A percentile compares a stretch with the other conserved stretches of the same genome.
These are phyloP conservation scores for Drosophila ambigua DNA, from an alignment of 1,140 invertebrate species.

Conservation along the genomic window DNA sequence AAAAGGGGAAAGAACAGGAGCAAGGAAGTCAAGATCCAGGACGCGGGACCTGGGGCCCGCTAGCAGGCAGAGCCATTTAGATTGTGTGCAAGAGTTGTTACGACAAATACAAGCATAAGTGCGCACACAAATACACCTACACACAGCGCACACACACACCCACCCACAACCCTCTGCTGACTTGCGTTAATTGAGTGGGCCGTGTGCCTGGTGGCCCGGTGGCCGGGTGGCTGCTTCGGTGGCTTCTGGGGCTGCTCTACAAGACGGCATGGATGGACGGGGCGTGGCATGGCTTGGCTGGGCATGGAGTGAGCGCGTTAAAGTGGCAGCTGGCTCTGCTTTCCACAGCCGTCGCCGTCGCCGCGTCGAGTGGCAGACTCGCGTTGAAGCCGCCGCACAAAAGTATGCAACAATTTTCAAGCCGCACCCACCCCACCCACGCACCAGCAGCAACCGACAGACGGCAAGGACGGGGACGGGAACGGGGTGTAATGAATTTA, in stretches of 20 bases:
- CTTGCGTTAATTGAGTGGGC: conserved; percentile 79
- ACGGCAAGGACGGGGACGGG: background rate
- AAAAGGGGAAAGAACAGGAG: conserved; percentile 21
- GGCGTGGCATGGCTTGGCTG: conserved; percentile 24
- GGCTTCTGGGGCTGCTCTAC: background rate
- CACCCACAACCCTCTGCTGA: conserved; percentile 43
- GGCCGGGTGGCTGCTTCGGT: conserved; percentile 35
- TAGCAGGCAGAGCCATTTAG: conserved; percentile 56
- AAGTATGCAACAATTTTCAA: conserved; percentile 75
- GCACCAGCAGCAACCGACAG: background rate
- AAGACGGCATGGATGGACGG: conserved; percentile 2
- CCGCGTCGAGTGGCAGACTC: conserved; percentile 55
- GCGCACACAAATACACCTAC: conserved; percentile 6
- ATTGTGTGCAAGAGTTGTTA: conserved; percentile 74
- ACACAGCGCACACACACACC: conserved; percentile 11
- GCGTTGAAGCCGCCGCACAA: conserved; percentile 23
- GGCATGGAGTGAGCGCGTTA: conserved; percentile 44
- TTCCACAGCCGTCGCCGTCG: conserved; percentile 16
- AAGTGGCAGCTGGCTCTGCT: conserved; percentile 62
- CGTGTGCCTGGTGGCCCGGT: conserved; percentile 27
- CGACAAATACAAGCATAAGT: conserved; percentile 59
- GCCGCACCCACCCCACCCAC: conserved; percentile 4
- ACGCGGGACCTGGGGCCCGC: conserved; percentile 12
- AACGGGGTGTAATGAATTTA: conserved; percentile 34
- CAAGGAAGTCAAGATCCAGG: conserved; percentile 35